Base-by-base conservation (phyloP, 2,797 vertebrate genomes). In the Gouania willdenowi region DNA sequence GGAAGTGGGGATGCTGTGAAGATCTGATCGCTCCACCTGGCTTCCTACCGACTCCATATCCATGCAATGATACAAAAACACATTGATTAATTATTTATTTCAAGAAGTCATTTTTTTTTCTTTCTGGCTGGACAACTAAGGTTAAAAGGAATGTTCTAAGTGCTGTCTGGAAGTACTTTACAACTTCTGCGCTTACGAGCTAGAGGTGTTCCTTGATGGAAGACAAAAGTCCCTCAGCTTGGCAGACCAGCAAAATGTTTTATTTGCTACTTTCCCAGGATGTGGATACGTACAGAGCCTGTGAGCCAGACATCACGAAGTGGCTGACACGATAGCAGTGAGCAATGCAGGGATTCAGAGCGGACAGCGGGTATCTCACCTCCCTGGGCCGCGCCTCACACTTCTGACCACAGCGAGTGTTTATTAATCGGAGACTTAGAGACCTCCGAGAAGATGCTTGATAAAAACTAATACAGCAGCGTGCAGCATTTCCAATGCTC, bases 361-460 rank as follows among this genome's bases (percentile, higher is more conserved):
- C 76, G 60, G 54, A 73, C 63, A 59, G 74, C 68, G 75, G 68
- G 75, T 51, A 58, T 78, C 76, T 84, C 77, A 76, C 71, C 77
- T 84, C 72, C 77, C 66, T 61, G 49, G 27, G 62, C 75, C 51
- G 57, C 50, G 53, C 44, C n/a, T n/a, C 32, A 27, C 68, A 49
- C 56, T 55, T 59, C 65, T 73, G 66, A 77, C 75, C 78, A 75
- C 78, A 56, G 79, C 68, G 64, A 85, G 87, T 79, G 86, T 88
- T 90, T 89, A 91, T 90, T 89, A 88, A 87, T 81, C 86, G 62
- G 89, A 88, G 87, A 89, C 86, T 81, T 79, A 70, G 83, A 87
- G 87, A 86, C 84, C 83, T 72, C 29, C 1, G 49, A 79, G 72
- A 79, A 79, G 65, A 75, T 71, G 44, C 62, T 63, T 61, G 78